These are phyloP conservation scores for Esox lucius DNA, from an alignment of 2,797 vertebrate species.

Conservation along the genomic window DNA sequence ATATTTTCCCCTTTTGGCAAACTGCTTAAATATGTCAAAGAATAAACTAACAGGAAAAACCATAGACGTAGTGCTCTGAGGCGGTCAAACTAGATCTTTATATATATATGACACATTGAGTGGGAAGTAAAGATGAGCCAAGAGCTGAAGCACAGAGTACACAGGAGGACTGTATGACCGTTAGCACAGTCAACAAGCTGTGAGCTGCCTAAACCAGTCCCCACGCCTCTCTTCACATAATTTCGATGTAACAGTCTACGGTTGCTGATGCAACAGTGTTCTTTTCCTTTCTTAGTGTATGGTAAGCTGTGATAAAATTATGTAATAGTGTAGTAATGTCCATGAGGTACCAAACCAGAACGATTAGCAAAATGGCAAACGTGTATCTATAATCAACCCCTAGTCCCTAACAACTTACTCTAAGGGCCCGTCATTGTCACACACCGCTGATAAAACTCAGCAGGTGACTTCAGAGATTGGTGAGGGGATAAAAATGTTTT, in stretches of 20 bases:
- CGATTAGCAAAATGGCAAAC: not conserved
- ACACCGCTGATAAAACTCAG: too few relatives aligned
- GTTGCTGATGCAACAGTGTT: not conserved
- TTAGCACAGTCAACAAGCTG: not conserved
- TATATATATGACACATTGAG: not conserved
- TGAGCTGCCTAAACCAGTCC: not conserved
- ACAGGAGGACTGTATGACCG: not conserved
- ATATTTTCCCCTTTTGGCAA: not conserved
- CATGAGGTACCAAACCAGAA: not conserved
- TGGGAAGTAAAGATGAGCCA: not conserved
- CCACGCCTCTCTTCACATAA: not conserved
- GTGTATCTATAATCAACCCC: too few relatives aligned
- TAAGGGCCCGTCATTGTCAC: too few relatives aligned
- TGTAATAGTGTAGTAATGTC: not conserved
- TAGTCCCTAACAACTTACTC: too few relatives aligned
- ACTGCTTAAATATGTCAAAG: not conserved
- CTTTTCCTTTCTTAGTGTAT: not conserved
- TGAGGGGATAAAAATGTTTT: too few relatives aligned
- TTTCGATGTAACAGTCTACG: not conserved
- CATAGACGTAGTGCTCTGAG: not conserved
- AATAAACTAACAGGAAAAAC: not conserved
- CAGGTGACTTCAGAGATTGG: too few relatives aligned
- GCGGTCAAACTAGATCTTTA: not conserved
- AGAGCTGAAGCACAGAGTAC: not conserved
- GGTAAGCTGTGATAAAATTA: not conserved